Conservation (phyloP, 2,888 invertebrate genomes). For the Cosmia trapezina region DNA sequence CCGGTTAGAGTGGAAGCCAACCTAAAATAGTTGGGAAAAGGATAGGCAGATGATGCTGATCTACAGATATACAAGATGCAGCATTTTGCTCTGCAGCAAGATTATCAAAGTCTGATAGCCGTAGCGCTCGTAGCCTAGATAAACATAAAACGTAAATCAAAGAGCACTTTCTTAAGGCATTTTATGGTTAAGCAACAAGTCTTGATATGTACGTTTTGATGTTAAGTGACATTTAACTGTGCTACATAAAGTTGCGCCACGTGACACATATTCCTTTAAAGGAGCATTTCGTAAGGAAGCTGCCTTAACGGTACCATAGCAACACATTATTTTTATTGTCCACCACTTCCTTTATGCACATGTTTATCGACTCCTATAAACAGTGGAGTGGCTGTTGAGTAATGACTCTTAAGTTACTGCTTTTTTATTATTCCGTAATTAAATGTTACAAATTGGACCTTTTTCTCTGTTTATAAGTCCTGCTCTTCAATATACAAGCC, state of each 20-base stretch:
- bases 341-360: slow-evolving; percentile 42
- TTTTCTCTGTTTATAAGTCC: not conserved
- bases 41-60: too few species aligned
- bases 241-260: slow-evolving; percentile 48
- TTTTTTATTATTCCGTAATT: slow-evolving; percentile 1
- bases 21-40: too few species aligned
- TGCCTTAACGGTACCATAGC: slow-evolving; percentile 47
- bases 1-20: too few species aligned
- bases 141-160: not conserved
- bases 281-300: slow-evolving; percentile 61
- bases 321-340: slow-evolving; percentile 49
- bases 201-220: slow-evolving; percentile 31
- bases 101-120: not conserved
- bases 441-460: not conserved
- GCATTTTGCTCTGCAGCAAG: not conserved
- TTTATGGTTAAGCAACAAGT: slow-evolving; percentile 32
- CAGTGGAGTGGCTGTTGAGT: slow-evolving; percentile 22
- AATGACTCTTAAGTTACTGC: not conserved
- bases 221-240: slow-evolving; percentile 47
- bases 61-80: not conserved
- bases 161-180: not conserved
- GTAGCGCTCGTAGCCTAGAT: too few species aligned
- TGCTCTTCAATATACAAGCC: not conserved
- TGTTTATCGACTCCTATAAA: slow-evolving; percentile 31
- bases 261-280: slow-evolving; percentile 63